phyloP scores from a whole-genome alignment of 2,113 vertebrate genomes.

The Labeo catla region DNA sequence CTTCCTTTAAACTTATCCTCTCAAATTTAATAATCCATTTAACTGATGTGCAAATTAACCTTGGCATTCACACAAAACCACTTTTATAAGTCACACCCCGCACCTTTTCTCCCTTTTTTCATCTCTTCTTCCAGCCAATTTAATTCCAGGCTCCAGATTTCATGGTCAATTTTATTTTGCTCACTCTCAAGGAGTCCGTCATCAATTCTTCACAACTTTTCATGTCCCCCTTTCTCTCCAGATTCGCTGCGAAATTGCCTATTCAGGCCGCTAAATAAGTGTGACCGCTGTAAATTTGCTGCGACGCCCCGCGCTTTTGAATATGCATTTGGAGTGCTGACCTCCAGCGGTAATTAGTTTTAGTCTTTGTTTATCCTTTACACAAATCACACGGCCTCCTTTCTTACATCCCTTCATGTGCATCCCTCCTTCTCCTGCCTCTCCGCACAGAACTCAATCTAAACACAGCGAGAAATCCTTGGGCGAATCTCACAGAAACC shows the following conservation, averaged over 20 bases:
- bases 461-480: constrained; percentile 38
- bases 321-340: constrained; percentile 71
- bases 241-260: constrained; percentile 77
- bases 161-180: constrained; percentile 82
- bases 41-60: constrained; percentile 77
- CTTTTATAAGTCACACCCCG: constrained; percentile 62
- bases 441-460: background rate
- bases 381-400: constrained; percentile 65
- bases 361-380: constrained; percentile 75
- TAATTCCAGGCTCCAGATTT: constrained; percentile 79
- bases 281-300: constrained; percentile 74
- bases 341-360: constrained; percentile 80
- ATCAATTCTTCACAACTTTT: constrained; percentile 83
- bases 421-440: constrained; percentile 24
- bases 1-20: constrained; percentile 66
- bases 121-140: constrained; percentile 74
- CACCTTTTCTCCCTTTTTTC: constrained; percentile 61
- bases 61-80: constrained; percentile 73
- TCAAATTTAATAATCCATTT: constrained; percentile 73
- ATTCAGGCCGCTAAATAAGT: constrained; percentile 78
- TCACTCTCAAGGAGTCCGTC: constrained; percentile 77
- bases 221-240: constrained; percentile 76
- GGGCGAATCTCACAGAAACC: constrained; percentile 31
- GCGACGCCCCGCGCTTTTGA: constrained; percentile 69
- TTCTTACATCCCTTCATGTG: constrained; percentile 39